Conservation (phyloP, 2,113 vertebrate species). For the Thermophis baileyi region DNA sequence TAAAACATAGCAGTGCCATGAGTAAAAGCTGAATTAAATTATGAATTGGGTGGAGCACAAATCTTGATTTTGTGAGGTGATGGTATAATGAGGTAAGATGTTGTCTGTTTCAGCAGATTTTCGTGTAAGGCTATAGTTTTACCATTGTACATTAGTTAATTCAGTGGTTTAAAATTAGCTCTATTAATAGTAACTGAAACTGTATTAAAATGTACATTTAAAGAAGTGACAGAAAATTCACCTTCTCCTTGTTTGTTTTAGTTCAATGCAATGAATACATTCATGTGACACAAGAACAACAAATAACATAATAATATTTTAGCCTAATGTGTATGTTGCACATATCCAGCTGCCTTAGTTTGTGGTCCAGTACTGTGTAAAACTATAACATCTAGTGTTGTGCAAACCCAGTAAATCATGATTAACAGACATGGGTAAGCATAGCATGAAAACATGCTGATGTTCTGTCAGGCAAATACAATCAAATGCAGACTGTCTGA, state of each 20-base stretch:
- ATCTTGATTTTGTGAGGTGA: neutral
- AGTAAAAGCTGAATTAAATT: neutral
- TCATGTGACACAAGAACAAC: neutral
- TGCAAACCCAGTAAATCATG: neutral
- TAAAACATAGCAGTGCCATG: neutral
- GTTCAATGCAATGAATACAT: neutral
- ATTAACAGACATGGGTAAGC: neutral
- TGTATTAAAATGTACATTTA: neutral
- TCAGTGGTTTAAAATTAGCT: neutral
- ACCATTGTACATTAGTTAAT: neutral
- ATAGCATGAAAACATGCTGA: neutral
- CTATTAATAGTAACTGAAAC: neutral
- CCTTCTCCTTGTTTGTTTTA: neutral
- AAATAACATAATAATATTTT: neutral
- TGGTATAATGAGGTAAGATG: neutral
- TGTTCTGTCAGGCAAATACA: neutral
- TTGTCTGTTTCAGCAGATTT: neutral
- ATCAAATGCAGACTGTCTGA: neutral
- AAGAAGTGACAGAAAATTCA: neutral
- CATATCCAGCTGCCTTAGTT: neutral
- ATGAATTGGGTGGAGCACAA: neutral
- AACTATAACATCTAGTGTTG: neutral
- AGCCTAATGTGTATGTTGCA: neutral
- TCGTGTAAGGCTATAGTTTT: neutral
- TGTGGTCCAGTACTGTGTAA: neutral